Conservation (phyloP, 2,888 invertebrate genomes). For the Operophtera brumata region DNA sequence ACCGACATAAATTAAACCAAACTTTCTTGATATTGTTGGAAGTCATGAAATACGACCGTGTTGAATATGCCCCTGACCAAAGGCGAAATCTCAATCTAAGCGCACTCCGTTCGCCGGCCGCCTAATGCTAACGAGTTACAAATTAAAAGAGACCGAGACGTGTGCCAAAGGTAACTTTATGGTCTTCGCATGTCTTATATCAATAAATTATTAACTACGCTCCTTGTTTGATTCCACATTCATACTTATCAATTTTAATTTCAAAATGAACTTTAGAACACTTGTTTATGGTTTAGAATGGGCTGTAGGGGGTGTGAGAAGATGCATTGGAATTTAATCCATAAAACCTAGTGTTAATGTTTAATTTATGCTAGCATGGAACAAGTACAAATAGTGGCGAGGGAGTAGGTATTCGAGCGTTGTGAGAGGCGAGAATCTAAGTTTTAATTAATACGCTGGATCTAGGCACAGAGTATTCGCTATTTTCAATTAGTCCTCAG, state of each 20-base stretch:
- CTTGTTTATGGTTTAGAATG: constrained; percentile 61
- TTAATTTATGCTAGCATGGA: constrained; percentile 62
- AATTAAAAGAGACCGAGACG: constrained; percentile 77
- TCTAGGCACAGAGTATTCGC: constrained; percentile 63
- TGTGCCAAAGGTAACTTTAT: constrained; percentile 79
- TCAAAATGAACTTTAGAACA: constrained; percentile 61
- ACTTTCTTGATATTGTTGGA: constrained; percentile 41
- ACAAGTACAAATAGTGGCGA: constrained; percentile 53
- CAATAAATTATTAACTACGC: constrained; percentile 80
- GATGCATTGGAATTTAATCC: constrained; percentile 62
- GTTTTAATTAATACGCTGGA: constrained; percentile 76
- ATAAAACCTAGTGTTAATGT: constrained; percentile 59
- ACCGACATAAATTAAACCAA: constrained; percentile 44
- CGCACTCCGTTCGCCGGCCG: constrained; percentile 48
- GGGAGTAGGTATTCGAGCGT: constrained; percentile 64
- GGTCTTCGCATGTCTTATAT: constrained; percentile 80
- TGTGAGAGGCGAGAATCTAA: constrained; percentile 71
- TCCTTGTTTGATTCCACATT: constrained; percentile 77
- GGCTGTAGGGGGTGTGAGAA: constrained; percentile 36
- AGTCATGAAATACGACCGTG: constrained; percentile 48
- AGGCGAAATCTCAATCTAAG: constrained; percentile 69
- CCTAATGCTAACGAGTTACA: constrained; percentile 76
- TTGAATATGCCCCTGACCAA: constrained; percentile 46
- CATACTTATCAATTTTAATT: constrained; percentile 57
- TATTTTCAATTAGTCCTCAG: constrained; percentile 72